phyloP scores from a whole-genome alignment of 1,140 invertebrate genomes.

The Drosophila varians region DNA sequence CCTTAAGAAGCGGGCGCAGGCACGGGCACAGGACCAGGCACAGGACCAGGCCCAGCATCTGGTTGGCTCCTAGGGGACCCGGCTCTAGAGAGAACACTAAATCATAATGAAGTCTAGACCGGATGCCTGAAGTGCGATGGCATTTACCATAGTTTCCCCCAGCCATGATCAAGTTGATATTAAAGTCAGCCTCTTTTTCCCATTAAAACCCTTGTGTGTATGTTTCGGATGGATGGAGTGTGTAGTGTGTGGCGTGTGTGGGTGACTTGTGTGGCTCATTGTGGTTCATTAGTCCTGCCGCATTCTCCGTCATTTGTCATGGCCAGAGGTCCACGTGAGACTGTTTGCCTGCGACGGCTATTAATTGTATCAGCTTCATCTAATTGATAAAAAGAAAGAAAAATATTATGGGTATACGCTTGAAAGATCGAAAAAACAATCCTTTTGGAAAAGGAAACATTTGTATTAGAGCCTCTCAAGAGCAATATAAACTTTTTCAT shows the following conservation, averaged over 20 bases:
- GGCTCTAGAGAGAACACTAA: slow-evolving; percentile 26
- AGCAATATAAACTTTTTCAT: too few relatives aligned
- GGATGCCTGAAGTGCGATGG: slow-evolving; percentile 59
- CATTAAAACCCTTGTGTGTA: not conserved
- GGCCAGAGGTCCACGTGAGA: slow-evolving; percentile 14
- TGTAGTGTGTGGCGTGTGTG: not conserved
- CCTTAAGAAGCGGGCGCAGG: slow-evolving; percentile 39
- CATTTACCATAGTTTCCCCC: slow-evolving; percentile 32
- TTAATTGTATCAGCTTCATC: slow-evolving; percentile 55
- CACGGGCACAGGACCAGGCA: not conserved
- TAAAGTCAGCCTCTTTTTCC: slow-evolving; percentile 30
- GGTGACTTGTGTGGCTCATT: not conserved
- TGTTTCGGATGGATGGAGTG: too few relatives aligned
- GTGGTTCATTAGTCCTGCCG: slow-evolving; percentile 9
- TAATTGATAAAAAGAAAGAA: not conserved
- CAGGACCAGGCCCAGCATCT: slow-evolving; percentile 38
- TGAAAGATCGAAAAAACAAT: not conserved
- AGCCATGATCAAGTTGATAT: slow-evolving; percentile 49
- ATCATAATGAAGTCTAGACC: slow-evolving; percentile 76
- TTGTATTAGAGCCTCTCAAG: too few relatives aligned
- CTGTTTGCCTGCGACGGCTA: slow-evolving; percentile 20
- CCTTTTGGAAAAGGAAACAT: too few relatives aligned
- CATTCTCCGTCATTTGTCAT: slow-evolving; percentile 20
- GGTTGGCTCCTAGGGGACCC: slow-evolving; percentile 32
- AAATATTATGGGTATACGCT: not conserved